Evolutionary conservation across 2,888 invertebrate species (phyloP), one percentile per base, ranked within the genome.

Genomic region (Megalurothrips usitatus): DNA sequence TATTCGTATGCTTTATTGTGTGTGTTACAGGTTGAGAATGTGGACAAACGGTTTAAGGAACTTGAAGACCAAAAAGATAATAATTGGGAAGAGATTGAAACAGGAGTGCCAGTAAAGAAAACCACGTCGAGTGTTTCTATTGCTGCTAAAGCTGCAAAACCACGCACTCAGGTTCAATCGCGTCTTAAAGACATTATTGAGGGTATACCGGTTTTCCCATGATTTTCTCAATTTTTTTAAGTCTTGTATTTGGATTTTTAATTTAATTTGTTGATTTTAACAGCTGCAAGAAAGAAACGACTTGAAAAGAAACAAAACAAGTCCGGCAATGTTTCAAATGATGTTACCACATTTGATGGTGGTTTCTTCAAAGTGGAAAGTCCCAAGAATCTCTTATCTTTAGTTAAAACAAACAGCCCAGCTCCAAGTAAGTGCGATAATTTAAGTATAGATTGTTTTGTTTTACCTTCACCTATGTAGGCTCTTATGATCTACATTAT

Each of bases 31-130:
- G 90, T 94, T 0, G 91, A 91, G 81, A 91, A 93, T 84, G 88
- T 94, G 6, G 89, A 92, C 84, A 87, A 89, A 84, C 87, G 91
- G 80, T 93, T 93, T 85, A 89, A 88, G 82, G 88, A 89, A 82
- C 84, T 91, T 19, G 87, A 89, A 48, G 86, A 87, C 81, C 82
- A 89, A 19, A 88, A 88, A 43, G 84, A 85, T 0, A 88, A 89
- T 23, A 87, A 88, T 82, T 91, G 92, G 92, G 85, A 86, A 26
- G 91, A 91, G 82, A 88, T 90, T 1, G 82, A 87, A 79, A 85
- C 86, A 0, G 84, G 83, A 11, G 83, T 82, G 11, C 81, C 82
- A 0, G 83, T 82, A 81, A 85, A 84, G 34, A 84, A 83, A 28
- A 82, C 83, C 83, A 43, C 34, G 3, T 43, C 34, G 6, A 6